A percentile compares a stretch with the other conserved stretches of the same genome.
These are phyloP conservation scores for Melanaphis sacchari DNA, from an alignment of 1,140 invertebrate species.

Conservation along the genomic window DNA sequence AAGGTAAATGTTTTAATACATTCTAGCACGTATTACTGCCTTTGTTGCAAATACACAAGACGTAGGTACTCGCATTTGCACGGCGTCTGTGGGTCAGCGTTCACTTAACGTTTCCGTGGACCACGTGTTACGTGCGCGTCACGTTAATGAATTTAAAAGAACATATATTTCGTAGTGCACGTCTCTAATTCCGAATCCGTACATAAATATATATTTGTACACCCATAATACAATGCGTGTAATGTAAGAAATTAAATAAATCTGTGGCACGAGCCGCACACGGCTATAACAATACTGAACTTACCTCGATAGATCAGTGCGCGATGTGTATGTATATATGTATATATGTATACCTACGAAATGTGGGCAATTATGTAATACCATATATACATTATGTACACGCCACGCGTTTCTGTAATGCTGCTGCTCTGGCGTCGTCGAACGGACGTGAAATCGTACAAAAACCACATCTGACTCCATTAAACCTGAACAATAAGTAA, in stretches of 20 bases:
- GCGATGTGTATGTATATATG: neutral
- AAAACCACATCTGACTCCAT: slow-evolving; percentile 1
- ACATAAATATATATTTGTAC: neutral
- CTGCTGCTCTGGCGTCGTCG: neutral
- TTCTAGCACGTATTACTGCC: too few relatives aligned
- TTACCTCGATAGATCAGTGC: neutral
- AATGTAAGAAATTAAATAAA: slow-evolving; percentile 2
- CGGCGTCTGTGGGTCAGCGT: neutral
- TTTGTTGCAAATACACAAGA: too few relatives aligned
- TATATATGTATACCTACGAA: neutral
- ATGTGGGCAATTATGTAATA: neutral
- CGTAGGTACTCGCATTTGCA: too few relatives aligned
- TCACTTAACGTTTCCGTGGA: neutral
- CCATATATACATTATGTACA: neutral
- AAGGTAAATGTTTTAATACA: too few relatives aligned
- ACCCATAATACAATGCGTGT: neutral
- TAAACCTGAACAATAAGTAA: slow-evolving; percentile 12
- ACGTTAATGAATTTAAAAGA: neutral
- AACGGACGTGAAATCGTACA: neutral
- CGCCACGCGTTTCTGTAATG: neutral
- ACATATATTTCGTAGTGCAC: neutral
- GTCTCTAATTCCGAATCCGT: neutral
- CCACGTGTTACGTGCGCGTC: neutral
- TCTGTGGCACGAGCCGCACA: neutral
- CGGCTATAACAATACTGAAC: too few relatives aligned